Evolutionary conservation across 2,113 vertebrate species (phyloP).

Genomic region (Oncorhynchus nerka): DNA sequence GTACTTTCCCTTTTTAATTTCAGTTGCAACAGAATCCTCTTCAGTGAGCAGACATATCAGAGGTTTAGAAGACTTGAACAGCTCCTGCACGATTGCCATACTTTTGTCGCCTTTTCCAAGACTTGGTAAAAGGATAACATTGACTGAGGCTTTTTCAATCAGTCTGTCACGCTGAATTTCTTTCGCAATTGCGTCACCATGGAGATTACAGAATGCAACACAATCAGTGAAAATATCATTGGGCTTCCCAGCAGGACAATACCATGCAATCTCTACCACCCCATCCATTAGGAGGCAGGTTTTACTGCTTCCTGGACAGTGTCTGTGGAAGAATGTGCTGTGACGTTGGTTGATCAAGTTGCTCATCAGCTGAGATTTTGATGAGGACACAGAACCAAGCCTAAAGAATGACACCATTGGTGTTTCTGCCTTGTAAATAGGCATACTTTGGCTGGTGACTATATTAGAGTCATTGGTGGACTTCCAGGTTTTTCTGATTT

Average conservation of each 20-base stretch:
- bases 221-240: slow-evolving; percentile 69
- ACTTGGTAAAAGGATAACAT: slow-evolving; percentile 57
- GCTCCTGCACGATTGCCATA: slow-evolving; percentile 16
- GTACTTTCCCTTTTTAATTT: slow-evolving; percentile 24
- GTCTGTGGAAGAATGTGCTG: slow-evolving; percentile 69
- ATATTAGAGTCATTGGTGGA: background rate
- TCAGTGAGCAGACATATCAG: slow-evolving; percentile 63
- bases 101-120: slow-evolving; percentile 30
- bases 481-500: slow-evolving; percentile 72
- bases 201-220: slow-evolving; percentile 73
- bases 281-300: slow-evolving; percentile 66
- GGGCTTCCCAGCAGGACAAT: slow-evolving; percentile 65
- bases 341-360: slow-evolving; percentile 68
- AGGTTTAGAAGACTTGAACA: slow-evolving; percentile 51
- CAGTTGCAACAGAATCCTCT: background rate
- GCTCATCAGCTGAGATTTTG: slow-evolving; percentile 79
- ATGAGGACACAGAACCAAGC: slow-evolving; percentile 68
- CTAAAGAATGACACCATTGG: slow-evolving; percentile 73
- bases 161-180: slow-evolving; percentile 59
- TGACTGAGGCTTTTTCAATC: slow-evolving; percentile 59
- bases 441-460: slow-evolving; percentile 48
- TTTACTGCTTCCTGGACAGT: slow-evolving; percentile 68
- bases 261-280: slow-evolving; percentile 79
- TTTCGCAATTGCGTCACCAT: slow-evolving; percentile 60
- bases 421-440: slow-evolving; percentile 58